phyloP scores from a whole-genome alignment of 2,888 invertebrate genomes.

The Cryptophagus acutangulus region DNA sequence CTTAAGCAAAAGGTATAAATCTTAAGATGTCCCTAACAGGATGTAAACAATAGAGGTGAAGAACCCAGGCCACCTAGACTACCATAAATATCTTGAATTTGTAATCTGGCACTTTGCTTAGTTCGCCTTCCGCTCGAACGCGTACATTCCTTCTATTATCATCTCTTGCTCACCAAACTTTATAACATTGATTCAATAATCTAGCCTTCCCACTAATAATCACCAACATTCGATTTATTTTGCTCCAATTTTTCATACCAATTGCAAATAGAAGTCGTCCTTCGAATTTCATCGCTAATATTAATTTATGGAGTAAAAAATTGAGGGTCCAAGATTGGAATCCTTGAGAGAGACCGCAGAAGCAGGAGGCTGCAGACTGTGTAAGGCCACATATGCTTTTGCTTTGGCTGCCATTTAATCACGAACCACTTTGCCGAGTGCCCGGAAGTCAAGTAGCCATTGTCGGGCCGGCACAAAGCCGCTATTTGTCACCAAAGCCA shows the following conservation, averaged over 20 bases:
- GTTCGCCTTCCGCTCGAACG: conserved; percentile 43
- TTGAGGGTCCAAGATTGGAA: too few species aligned
- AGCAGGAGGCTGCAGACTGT: not conserved
- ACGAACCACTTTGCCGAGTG: conserved; percentile 29
- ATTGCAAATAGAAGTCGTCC: too few species aligned
- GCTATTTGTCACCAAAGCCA: conserved; percentile 44
- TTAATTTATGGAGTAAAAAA: too few species aligned
- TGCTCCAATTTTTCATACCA: too few species aligned
- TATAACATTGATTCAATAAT: conserved; percentile 26
- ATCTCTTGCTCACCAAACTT: conserved; percentile 23
- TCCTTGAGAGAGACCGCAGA: too few species aligned
- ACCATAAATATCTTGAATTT: conserved; percentile 48
- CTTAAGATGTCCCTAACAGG: conserved; percentile 47
- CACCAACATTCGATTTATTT: too few species aligned
- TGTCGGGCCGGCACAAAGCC: conserved; percentile 41
- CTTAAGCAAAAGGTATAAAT: conserved; percentile 42
- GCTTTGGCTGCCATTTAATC: conserved; percentile 35
- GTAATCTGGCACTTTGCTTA: conserved; percentile 45
- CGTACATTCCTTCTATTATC: conserved; percentile 44
- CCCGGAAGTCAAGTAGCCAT: conserved; percentile 43
- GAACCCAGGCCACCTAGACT: conserved; percentile 46
- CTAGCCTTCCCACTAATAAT: too few species aligned
- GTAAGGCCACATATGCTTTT: conserved; percentile 21
- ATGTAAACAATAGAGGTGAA: conserved; percentile 49
- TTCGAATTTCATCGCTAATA: too few species aligned